Evolutionary conservation across 1,140 invertebrate species (phyloP).

Genomic region (Drosophila lini): DNA sequence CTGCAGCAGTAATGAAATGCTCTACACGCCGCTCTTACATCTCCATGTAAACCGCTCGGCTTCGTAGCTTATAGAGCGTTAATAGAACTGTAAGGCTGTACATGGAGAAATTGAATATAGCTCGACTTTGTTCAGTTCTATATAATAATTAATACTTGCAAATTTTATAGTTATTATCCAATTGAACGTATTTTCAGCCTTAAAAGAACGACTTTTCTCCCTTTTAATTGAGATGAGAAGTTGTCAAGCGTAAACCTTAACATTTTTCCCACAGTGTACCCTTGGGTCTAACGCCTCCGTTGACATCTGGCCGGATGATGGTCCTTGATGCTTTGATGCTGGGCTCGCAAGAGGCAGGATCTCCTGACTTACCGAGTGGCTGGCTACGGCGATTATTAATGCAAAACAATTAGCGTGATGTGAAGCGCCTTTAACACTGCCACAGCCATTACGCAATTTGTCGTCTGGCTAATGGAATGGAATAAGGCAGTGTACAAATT

Average conservation of each 20-base stretch:
- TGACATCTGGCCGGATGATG: conserved; percentile 25
- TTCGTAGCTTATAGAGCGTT: conserved; percentile 34
- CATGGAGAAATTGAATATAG: not conserved
- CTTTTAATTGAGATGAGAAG: not conserved
- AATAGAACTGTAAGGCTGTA: conserved; percentile 9
- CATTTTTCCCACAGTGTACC: not conserved
- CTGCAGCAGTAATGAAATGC: conserved; percentile 37
- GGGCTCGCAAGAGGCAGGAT: conserved; percentile 5
- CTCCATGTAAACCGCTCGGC: conserved; percentile 9
- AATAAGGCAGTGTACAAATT: conserved; percentile 26
- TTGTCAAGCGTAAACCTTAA: not conserved
- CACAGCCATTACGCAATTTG: conserved; percentile 21
- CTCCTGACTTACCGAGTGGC: conserved; percentile 1
- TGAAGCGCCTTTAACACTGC: conserved; percentile 16
- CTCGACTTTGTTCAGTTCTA: not conserved
- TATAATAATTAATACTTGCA: not conserved
- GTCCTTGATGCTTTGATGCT: conserved; percentile 20
- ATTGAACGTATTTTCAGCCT: not conserved
- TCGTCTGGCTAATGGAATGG: conserved; percentile 12
- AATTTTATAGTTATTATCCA: not conserved
- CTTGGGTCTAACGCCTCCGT: conserved; percentile 8
- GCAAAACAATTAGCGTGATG: conserved; percentile 50
- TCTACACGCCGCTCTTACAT: conserved; percentile 13
- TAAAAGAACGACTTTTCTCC: not conserved
- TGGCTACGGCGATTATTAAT: conserved; percentile 48